Base-by-base conservation (phyloP, 2,888 invertebrate species). In the Omphaloscelis lunosa region DNA sequence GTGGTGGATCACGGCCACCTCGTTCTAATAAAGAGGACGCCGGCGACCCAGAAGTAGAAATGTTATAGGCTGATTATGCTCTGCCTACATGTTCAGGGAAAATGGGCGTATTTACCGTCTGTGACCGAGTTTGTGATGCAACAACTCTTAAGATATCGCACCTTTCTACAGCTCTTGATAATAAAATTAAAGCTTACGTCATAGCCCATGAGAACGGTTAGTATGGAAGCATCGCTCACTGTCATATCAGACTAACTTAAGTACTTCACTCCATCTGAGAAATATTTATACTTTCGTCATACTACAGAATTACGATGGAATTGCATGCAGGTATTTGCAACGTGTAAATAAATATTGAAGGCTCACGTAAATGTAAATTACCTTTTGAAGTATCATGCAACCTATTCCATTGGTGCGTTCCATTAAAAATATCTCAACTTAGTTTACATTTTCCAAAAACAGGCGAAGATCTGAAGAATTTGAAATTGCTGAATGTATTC, bases 401-500 rank as follows among this genome's bases (percentile, higher is more conserved):
- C 27, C 20, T 39, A 34, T 45, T 59, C 34, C 15, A 7, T 6
- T 48, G 20, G n/a, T 34, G n/a, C 20, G 51, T 12, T 17, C 12
- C 12, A 34, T 45, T 58, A n/a, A 27, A 48, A 56, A 48, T 23
- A 56, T 23, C 39, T 45, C 7, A 48, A 59, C 27, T 59, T 51
- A 48, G 11, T 11, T 23, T 0, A 58, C 8, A 5, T 27, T 69
- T 77, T 68, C 48, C 39, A 7, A 61, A 96, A 98, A 95, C 97
- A 91, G 98, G 98, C 75, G 98, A 98, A 23, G 98, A 99, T 90
- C 96, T 99, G 41, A 98, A 98, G 92, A 98, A 98, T 89, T 96
- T 99, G 71, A 98, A 98, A 93, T 97, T 98, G 83, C 95, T 99
- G 83, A 99, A 99, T 91, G 98, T 98, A 76, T 98, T 99, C 90